A percentile compares a stretch with the other conserved stretches of the same genome.
These are phyloP conservation scores for Streblospio benedicti DNA, from an alignment of 1,140 invertebrate genomes.

Conservation along the genomic window DNA sequence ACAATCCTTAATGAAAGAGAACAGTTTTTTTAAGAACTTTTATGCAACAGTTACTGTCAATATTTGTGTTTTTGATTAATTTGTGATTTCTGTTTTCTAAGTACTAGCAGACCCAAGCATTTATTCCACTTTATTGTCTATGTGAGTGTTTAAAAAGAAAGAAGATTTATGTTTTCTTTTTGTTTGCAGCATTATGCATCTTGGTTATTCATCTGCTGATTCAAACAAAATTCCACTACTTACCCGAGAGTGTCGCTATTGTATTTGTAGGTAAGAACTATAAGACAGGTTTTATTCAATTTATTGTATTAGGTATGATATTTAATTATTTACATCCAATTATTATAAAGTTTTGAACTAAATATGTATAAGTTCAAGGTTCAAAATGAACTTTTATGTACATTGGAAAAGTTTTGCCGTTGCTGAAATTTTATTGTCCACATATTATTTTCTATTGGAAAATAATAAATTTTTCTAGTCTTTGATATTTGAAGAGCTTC, in stretches of 20 bases:
- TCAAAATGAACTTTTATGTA: too few relatives aligned
- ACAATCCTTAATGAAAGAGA: background rate
- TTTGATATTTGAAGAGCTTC: too few relatives aligned
- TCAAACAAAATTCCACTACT: slow-evolving; percentile 88
- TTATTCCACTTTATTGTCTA: background rate
- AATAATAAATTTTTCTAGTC: too few relatives aligned
- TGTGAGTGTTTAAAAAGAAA: background rate
- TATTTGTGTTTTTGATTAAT: background rate
- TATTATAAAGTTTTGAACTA: background rate
- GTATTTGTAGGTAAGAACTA: slow-evolving; percentile 65
- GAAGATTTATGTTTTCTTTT: background rate
- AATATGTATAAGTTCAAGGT: background rate
- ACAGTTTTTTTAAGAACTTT: background rate
- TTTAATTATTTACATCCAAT: slow-evolving; percentile 8
- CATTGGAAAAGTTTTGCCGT: too few relatives aligned
- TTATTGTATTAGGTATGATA: slow-evolving; percentile 2
- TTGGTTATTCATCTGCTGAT: slow-evolving; percentile 88
- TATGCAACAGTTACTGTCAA: background rate
- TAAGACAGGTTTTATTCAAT: slow-evolving; percentile 6
- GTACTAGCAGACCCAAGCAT: background rate
- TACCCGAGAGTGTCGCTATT: slow-evolving; percentile 95
- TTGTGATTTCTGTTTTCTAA: background rate
- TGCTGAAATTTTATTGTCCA: too few relatives aligned
- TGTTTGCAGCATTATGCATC: slow-evolving; percentile 59
- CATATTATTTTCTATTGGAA: too few relatives aligned